A percentile compares a stretch with the other conserved stretches of the same genome.
These are phyloP conservation scores for Porites divaricata DNA, from an alignment of 92 coral and sea anemone genomes.

Conservation along the genomic window DNA sequence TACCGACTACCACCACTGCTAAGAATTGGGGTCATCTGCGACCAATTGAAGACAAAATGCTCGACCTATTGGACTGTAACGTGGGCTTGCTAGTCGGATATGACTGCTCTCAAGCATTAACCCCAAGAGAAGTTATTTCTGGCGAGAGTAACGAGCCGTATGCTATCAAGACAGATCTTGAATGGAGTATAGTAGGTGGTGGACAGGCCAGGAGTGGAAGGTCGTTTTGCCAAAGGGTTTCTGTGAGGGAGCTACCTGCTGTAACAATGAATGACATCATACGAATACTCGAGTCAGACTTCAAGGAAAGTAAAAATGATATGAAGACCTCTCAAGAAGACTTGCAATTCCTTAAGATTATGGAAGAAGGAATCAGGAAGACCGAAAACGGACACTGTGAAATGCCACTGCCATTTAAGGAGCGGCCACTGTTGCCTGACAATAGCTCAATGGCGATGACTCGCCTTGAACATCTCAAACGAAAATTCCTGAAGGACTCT, in stretches of 20 bases:
- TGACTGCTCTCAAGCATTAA: constrained; percentile 22
- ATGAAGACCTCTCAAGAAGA: constrained; percentile 12
- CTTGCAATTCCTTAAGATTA: constrained; percentile 1
- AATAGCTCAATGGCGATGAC: not conserved
- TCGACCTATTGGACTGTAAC: too few relatives aligned
- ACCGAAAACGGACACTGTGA: not conserved
- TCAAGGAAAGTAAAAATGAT: not conserved
- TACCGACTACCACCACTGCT: not conserved
- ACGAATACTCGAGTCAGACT: too few relatives aligned
- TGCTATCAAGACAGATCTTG: constrained; percentile 13
- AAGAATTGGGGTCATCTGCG: constrained; percentile 10
- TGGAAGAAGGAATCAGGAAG: too few relatives aligned
- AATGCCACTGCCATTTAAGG: constrained; percentile 36
- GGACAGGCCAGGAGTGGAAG: not conserved
- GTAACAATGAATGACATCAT: too few relatives aligned
- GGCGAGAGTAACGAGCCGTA: not conserved
- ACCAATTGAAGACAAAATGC: constrained; percentile 2
- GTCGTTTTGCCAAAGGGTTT: too few relatives aligned
- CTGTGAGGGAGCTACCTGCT: too few relatives aligned
- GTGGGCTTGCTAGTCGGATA: not conserved
- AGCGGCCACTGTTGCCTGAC: constrained; percentile 23
- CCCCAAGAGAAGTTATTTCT: too few relatives aligned
- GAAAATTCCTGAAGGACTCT: constrained; percentile 26
- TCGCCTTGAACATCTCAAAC: constrained; percentile 22
- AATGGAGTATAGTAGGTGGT: constrained; percentile 20